Conservation (phyloP, 2,888 invertebrate species). For the Sphinx pinastri region DNA sequence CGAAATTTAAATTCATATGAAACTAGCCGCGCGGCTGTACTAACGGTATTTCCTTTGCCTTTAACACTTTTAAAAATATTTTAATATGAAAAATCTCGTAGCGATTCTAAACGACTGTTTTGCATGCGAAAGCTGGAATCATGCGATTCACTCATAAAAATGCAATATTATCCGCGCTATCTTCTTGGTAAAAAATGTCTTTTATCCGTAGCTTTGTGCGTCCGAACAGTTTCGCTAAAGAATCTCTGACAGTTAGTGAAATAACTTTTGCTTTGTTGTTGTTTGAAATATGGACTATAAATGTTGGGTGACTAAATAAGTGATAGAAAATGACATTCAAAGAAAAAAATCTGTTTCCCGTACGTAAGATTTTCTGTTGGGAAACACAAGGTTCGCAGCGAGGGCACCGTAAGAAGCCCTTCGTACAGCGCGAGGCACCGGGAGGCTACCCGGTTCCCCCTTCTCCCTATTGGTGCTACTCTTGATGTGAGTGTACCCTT, state of each 20-base stretch:
- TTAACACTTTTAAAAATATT: not conserved
- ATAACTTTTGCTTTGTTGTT: not conserved
- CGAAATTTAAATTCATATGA: too few species aligned
- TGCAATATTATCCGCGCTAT: slow-evolving; percentile 33
- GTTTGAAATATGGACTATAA: not conserved
- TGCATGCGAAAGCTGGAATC: slow-evolving; percentile 40
- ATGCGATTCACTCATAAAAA: slow-evolving; percentile 44
- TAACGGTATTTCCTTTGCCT: not conserved
- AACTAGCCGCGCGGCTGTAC: too few species aligned
- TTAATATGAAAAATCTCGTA: slow-evolving; percentile 19
- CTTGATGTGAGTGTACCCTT: too few species aligned
- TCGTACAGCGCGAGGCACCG: too few species aligned
- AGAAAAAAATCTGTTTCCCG: too few species aligned
- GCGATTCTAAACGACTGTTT: slow-evolving; percentile 37
- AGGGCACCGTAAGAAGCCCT: too few species aligned
- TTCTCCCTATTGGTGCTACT: too few species aligned
- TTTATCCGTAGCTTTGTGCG: slow-evolving; percentile 8
- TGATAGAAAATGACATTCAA: too few species aligned
- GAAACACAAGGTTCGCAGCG: too few species aligned
- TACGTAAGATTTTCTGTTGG: too few species aligned
- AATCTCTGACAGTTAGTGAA: not conserved
- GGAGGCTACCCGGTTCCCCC: too few species aligned
- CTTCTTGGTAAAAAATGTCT: not conserved
- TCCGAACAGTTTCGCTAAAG: slow-evolving; percentile 7
- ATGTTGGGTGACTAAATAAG: too few species aligned